These are phyloP conservation scores for Oppia nitens DNA, from an alignment of 1,140 invertebrate species.

Conservation along the genomic window DNA sequence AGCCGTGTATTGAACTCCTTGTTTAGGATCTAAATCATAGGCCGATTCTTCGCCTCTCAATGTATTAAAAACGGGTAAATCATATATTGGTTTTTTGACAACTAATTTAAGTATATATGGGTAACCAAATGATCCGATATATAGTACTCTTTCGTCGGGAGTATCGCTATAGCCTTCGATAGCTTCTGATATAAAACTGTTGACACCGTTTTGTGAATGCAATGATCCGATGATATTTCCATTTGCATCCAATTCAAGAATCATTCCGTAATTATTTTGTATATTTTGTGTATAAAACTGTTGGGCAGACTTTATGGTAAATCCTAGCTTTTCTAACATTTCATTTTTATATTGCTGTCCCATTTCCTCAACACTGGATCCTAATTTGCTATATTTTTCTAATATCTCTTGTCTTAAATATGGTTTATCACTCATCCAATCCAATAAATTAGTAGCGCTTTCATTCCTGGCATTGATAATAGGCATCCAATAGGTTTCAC, in stretches of 20 bases:
- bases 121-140: conserved; percentile 50
- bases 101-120: conserved; percentile 34
- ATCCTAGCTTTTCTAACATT: conserved; percentile 12
- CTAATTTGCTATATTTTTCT: conserved; percentile 20
- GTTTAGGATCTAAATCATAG: neutral
- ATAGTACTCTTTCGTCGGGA: conserved; percentile 27
- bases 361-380: conserved; percentile 15
- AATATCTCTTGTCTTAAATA: conserved; percentile 27
- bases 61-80: neutral
- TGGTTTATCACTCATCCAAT: conserved; percentile 26
- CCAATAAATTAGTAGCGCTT: conserved; percentile 23
- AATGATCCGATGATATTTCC: conserved; percentile 41
- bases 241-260: conserved; percentile 43
- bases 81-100: neutral
- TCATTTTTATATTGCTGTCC: conserved; percentile 9
- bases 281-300: conserved; percentile 5
- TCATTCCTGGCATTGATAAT: conserved; percentile 32
- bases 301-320: conserved; percentile 33
- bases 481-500: conserved; percentile 47
- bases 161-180: conserved; percentile 24
- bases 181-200: conserved; percentile 26
- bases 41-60: neutral
- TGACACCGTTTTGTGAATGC: conserved; percentile 27
- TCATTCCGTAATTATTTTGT: conserved; percentile 25
- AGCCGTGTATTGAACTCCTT: neutral